Evolutionary conservation across 2,797 vertebrate species (phyloP), one percentile per base, ranked within the genome.

Genomic region (Cheirogaleus major): DNA sequence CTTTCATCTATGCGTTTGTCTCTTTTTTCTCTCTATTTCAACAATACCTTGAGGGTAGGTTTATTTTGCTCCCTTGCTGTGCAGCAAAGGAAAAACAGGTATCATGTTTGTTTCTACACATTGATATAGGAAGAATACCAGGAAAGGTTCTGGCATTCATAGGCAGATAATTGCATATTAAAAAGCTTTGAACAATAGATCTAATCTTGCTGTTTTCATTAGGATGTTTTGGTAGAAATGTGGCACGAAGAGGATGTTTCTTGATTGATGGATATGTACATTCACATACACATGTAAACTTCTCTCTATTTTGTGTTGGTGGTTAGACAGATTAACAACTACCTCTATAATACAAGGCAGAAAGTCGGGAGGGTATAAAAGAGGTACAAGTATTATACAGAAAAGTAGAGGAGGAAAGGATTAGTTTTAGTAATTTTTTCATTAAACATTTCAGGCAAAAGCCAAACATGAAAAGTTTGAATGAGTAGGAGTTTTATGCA

Each of bases 181-280:
- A 35, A 87, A 96, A 93, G 43, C 90, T 57, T 50, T 92, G n/a
- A 92, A 48, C 92, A 82, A 63, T 57, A 11, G 32, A n/a, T 57
- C 12, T 27, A 79, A 73, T 85, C 69, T 91, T 88, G 14, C 41
- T 35, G 27, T 72, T 95, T 95, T 82, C 38, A 65, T 32, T 50
- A 55, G 63, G 41, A 70, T 4, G 1, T 32, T 90, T 85, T 59
- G 43, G 50, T 52, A 93, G 41, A 95, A 88, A 88, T 67, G 45
- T 25, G n/a, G 23, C n/a, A 87, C 72, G 48, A 57, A 92, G 82
- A 35, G 30, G 17, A 80, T 76, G 11, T 69, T 25, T 13, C 4
- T 50, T 81, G 41, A 76, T 30, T 75, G 63, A 79, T 25, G 7
- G 45, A 38, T 30, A 17, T 10, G 14, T 75, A 5, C 27, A 83